Evolutionary conservation across 1,140 invertebrate species (phyloP), one percentile per base, ranked within the genome.

Genomic region (Chironomus striatipennis): DNA sequence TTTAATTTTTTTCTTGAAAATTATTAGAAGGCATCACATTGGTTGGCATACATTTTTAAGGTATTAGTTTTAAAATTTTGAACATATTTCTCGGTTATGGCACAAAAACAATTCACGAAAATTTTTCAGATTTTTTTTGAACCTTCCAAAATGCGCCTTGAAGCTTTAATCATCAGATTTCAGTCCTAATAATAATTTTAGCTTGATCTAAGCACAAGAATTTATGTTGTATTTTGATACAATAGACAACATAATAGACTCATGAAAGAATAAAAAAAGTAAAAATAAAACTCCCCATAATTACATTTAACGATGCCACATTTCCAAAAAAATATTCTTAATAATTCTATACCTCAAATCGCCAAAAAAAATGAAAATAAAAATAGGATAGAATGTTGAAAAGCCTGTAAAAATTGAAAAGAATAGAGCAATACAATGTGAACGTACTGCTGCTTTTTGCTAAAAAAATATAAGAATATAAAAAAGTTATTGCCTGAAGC

Each of bases 211-310:
- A 15, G 47, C 47, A 57, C 47, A 57, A n/a, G 2, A 34, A 34
- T 34, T 34, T 34, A 34, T 34, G 24, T 57, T 57, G 47, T 12
- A 57, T 57, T 57, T 57, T n/a, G 12, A 57, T 57, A 57, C 47
- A 57, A 57, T 57, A 57, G 47, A 57, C 12, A 57, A 5, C 24
- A 57, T 57, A 57, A 57, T 57, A 57, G 47, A 57, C 12, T 57
- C 47, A 57, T 57, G 12, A n/a, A 57, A 57, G 24, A 57, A 57
- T 57, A 57, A 34, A 34, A 34, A 34, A 34, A 34, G 24, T 34
- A 34, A 34, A 34, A 57, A 57, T 57, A 57, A 57, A 57, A 57
- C 47, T 57, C 47, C 47, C 47, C 47, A 57, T 57, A 57, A 57
- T 57, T 57, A 57, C 47, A 47, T 57, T 57, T 57, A 15, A 57